phyloP scores from a whole-genome alignment of 1,140 invertebrate species.

The Zaprionus nigranus region DNA sequence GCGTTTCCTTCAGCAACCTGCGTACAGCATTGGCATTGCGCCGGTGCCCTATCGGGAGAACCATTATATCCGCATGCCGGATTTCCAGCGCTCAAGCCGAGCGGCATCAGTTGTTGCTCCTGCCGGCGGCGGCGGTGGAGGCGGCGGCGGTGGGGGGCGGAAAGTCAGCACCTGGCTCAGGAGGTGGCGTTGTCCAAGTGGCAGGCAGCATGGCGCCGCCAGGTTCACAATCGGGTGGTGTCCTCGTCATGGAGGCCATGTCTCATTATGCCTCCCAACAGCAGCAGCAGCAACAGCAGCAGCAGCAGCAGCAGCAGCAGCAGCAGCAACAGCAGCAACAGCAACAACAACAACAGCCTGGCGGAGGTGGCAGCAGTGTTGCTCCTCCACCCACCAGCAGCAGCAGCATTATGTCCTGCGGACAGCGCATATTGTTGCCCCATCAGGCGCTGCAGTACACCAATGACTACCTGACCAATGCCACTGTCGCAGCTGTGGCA shows the following conservation, averaged over 20 bases:
- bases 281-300: conserved; percentile 40
- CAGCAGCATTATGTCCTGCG: conserved; percentile 57
- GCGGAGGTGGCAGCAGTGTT: conserved; percentile 39
- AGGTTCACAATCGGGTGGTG: conserved; percentile 57
- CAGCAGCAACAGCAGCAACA: conserved; percentile 37
- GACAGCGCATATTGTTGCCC: conserved; percentile 56
- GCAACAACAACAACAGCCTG: conserved; percentile 39
- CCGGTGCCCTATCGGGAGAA: conserved; percentile 75
- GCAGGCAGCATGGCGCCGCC: conserved; percentile 40
- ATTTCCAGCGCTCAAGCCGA: conserved; percentile 60
- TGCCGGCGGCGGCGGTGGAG: conserved; percentile 16
- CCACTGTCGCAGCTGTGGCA: conserved; percentile 40
- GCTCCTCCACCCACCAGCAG: conserved; percentile 28
- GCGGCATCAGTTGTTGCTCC: conserved; percentile 47
- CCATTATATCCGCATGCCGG: conserved; percentile 77
- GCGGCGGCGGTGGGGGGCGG: conserved; percentile 22
- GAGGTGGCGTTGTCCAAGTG: conserved; percentile 61
- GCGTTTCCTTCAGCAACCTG: conserved; percentile 69
- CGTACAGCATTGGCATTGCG: conserved; percentile 58
- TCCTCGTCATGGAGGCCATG: conserved; percentile 73
- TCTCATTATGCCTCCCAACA: conserved; percentile 67
- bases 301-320: conserved; percentile 43
- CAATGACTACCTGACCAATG: conserved; percentile 74
- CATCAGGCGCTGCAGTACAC: conserved; percentile 62
- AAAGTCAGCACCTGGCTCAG: conserved; percentile 27